Evolutionary conservation across 2,888 invertebrate species (phyloP), one percentile per base, ranked within the genome.

Genomic region (Campoletis raptor): DNA sequence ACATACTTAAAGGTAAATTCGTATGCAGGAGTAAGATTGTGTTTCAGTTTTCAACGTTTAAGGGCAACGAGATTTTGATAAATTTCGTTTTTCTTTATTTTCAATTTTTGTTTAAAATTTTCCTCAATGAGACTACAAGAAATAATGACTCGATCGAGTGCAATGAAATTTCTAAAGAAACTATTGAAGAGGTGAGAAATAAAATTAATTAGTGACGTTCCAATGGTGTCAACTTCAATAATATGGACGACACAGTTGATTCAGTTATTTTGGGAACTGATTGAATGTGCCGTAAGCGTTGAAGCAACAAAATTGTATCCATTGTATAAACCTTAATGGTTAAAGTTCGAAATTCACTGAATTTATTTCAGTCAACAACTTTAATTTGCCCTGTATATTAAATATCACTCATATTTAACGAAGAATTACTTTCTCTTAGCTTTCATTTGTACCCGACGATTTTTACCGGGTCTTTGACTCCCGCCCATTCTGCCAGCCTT

Each of bases 391-490:
- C 40, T 12, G 9, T 12, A 57, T 15, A 42, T 42, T 40, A 18
- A 57, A 36, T 37, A 73, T 36, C 30, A 21, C 30, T 45, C 24
- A 69, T 54, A 57, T 48, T 54, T 52, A 24, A 57, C 12, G 7
- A 10, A 52, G n/a, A 30, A 37, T 90, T 86, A 91, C 85, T 92
- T 94, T 85, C 90, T 93, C 85, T 93, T 95, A 24, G 93, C 90
- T 90, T 95, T 95, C 91, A 94, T 94, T 89, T 95, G 94, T 7
- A 93, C 90, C 81, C 95, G 92, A 80, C 94, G 94, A 90, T 91
- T 95, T 90, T 95, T 95, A 0, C 95, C 95, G 15, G 94, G 94
- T 88, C 95, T 92, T 45, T 86, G 89, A 40, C 85, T 87, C 24
- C 57, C 48, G 42, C 89, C 87, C 24, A 21, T 72, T 83, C 86